Conservation (phyloP, 37 sponge, comb jelly and placozoan species). For the Chondrosia reniformis region DNA sequence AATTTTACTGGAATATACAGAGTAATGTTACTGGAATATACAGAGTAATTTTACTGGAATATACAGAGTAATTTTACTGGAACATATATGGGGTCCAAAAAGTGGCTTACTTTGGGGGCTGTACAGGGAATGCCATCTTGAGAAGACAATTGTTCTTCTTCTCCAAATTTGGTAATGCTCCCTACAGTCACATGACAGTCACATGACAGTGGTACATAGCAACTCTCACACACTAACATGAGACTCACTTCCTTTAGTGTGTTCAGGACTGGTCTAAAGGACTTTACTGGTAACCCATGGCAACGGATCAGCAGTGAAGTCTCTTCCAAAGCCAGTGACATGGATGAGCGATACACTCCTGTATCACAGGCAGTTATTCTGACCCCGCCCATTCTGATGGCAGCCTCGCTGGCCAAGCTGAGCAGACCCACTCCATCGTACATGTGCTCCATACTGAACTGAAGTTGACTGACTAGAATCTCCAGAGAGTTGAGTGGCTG, state of each 20-base stretch:
- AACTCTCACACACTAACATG: background rate
- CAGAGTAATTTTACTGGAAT: too few species aligned
- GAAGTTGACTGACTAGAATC: conserved; percentile 37
- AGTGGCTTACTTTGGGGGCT: conserved; percentile 60
- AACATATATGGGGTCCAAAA: too few species aligned
- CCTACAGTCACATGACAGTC: too few species aligned
- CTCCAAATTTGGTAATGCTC: conserved; percentile 6
- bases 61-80: too few species aligned
- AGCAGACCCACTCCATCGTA: conserved; percentile 58
- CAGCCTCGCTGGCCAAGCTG: conserved; percentile 55
- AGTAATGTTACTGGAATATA: too few species aligned
- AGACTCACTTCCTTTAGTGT: conserved; percentile 27
- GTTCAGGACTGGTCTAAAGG: conserved; percentile 40
- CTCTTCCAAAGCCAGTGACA: conserved; percentile 55
- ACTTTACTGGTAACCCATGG: conserved; percentile 55
- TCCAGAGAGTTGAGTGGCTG: conserved; percentile 71
- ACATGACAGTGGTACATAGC: too few species aligned
- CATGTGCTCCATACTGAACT: conserved; percentile 37
- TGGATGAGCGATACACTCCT: conserved; percentile 49
- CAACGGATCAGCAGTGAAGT: conserved; percentile 53
- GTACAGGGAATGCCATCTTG: conserved; percentile 18
- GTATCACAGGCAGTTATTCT: conserved; percentile 57
- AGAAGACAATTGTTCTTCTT: conserved; percentile 47
- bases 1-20: too few species aligned
- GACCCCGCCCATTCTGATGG: conserved; percentile 60